Evolutionary conservation across 2,888 invertebrate species (phyloP).

Genomic region (Nephrotoma flavescens): DNA sequence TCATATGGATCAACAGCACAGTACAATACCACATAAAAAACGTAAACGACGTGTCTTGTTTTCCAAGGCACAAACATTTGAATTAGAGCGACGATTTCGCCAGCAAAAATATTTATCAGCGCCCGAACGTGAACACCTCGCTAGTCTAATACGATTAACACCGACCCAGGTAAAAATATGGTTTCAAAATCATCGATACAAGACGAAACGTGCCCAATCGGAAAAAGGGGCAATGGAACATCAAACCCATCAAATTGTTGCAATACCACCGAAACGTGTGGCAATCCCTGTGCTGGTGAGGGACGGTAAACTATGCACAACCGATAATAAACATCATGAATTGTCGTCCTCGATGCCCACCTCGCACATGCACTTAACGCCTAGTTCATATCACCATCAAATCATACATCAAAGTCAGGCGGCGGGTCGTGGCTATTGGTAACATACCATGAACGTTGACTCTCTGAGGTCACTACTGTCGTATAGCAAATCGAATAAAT

Average conservation of each 20-base stretch:
- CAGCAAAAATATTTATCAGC: constrained; percentile 95
- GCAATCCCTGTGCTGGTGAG: constrained; percentile 89
- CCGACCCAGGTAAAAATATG: constrained; percentile 98
- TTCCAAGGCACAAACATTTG: constrained; percentile 94
- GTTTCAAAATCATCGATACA: constrained; percentile 99
- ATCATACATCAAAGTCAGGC: background rate
- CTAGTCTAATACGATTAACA: constrained; percentile 84
- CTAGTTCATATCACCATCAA: constrained; percentile 29
- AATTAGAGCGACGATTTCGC: constrained; percentile 84
- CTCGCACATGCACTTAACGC: constrained; percentile 36
- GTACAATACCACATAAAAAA: constrained; percentile 55
- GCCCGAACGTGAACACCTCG: constrained; percentile 92
- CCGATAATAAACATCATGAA: constrained; percentile 40
- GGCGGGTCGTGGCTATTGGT: background rate
- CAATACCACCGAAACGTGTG: constrained; percentile 69
- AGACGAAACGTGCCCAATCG: constrained; percentile 93
- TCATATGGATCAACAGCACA: constrained; percentile 27
- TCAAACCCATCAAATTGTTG: constrained; percentile 32
- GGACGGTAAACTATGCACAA: constrained; percentile 82
- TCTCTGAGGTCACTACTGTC: background rate
- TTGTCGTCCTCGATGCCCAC: constrained; percentile 22
- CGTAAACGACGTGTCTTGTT: constrained; percentile 92
- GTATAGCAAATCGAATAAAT: background rate
- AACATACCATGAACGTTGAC: background rate
- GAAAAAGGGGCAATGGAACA: constrained; percentile 70